Evolutionary conservation across 2,888 invertebrate species (phyloP), one percentile per base, ranked within the genome.

Genomic region (Saturnia pavonia): DNA sequence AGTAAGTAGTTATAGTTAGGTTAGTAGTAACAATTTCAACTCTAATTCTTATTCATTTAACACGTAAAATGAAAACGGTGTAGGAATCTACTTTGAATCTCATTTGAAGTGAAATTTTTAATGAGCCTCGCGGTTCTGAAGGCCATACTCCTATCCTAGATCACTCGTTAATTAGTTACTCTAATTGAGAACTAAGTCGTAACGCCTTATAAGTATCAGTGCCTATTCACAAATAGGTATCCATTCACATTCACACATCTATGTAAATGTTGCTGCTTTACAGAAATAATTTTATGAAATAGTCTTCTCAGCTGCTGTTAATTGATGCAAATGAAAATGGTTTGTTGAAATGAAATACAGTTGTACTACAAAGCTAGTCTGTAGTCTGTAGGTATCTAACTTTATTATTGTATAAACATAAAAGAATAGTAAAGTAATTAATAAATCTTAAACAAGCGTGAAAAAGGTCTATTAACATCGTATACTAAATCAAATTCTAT

Each of bases 381-480:
- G n/a, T n/a, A n/a, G n/a, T n/a, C n/a, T n/a, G 3, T 4, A 4
- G 14, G 11, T 1, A 2, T n/a, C n/a, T 54, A 54, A 22, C 9
- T 22, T 11, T 11, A 60, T 12, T 60, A 25, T 60, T 25, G 11
- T 14, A 14, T 60, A 60, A 25, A 11, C 14, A 60, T 22, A 54
- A n/a, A 57, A 57, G 16, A 40, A 34, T 63, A 34, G n/a, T 19
- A 63, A 40, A 11, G 9, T 40, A 19, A 40, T 34, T 65, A n/a
- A 40, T 40, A 40, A 40, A 65, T 40, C 19, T 34, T 40, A 65
- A 65, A 34, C n/a, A 65, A 12, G 65, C 40, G 65, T 65, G 34
- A 65, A 65, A n/a, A 63, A 65, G 19, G 22, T 34, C 65, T 19
- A 40, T 65, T 65, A 65, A 65, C 2, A 65, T n/a, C 34, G 40